Evolutionary conservation across 2,888 invertebrate genomes (phyloP).

Genomic region (Ethmia dodecea): DNA sequence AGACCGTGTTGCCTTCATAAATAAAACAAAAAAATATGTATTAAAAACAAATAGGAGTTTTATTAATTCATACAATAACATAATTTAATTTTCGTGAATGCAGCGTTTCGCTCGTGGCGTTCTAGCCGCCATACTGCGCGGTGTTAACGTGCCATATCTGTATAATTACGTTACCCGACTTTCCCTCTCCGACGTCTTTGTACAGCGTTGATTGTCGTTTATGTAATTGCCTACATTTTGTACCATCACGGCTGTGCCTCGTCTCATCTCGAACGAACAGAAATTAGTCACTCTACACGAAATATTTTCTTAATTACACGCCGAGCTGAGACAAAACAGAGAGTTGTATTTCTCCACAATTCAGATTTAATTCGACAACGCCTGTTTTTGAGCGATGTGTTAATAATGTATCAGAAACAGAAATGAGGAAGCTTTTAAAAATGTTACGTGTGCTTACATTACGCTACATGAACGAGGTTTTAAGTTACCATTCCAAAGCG

Average conservation of each 20-base stretch:
- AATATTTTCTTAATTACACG: constrained; percentile 58
- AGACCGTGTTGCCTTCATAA: no score
- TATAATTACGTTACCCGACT: constrained; percentile 64
- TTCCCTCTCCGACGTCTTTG: constrained; percentile 60
- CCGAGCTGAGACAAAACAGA: constrained; percentile 38
- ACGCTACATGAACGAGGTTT: constrained; percentile 16
- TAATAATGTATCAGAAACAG: constrained; percentile 7
- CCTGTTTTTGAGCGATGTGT: constrained; percentile 16
- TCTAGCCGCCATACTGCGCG: constrained; percentile 30
- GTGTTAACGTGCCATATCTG: constrained; percentile 52
- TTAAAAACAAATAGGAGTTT: no score
- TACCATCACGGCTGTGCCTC: constrained; percentile 36
- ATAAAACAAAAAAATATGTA: no score
- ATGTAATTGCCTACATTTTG: constrained; percentile 64
- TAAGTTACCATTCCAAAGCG: constrained; percentile 24
- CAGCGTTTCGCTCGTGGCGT: constrained; percentile 31
- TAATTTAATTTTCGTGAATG: not conserved
- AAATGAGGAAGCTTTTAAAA: constrained; percentile 9
- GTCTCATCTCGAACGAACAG: constrained; percentile 36
- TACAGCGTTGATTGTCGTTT: constrained; percentile 64
- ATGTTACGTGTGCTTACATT: constrained; percentile 4
- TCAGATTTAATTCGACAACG: constrained; percentile 25
- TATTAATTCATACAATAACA: no score
- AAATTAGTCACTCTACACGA: constrained; percentile 48
- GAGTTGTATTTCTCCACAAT: constrained; percentile 28